Evolutionary conservation across 2,888 invertebrate species (phyloP).

Genomic region (Leptinotarsa rubiginosa): DNA sequence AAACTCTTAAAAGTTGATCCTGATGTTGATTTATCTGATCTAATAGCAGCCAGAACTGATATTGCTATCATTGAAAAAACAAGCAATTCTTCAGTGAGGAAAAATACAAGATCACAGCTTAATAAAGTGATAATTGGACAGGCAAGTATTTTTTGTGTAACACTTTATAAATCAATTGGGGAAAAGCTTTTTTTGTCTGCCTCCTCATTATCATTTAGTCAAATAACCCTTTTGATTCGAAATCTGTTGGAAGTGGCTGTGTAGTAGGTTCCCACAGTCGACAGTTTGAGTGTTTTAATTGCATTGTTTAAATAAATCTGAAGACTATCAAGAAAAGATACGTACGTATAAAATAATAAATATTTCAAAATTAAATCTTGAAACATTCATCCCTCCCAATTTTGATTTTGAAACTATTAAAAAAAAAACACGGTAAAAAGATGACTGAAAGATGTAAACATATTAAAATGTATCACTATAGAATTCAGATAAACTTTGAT

Average conservation of each 20-base stretch:
- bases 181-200: background rate
- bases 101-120: conserved; percentile 84
- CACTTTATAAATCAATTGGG: background rate
- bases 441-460: too few species aligned
- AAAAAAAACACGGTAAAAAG: too few species aligned
- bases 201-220: background rate
- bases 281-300: too few species aligned
- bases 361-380: too few species aligned
- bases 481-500: too few species aligned
- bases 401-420: too few species aligned
- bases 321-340: too few species aligned
- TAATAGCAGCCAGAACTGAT: conserved; percentile 87
- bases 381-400: too few species aligned
- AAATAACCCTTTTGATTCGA: background rate
- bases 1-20: conserved; percentile 71
- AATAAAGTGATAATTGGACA: conserved; percentile 91
- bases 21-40: conserved; percentile 77
- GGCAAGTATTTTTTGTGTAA: conserved; percentile 65
- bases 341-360: too few species aligned
- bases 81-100: conserved; percentile 85
- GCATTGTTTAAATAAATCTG: too few species aligned
- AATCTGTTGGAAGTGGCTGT: background rate
- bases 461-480: too few species aligned
- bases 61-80: conserved; percentile 92
- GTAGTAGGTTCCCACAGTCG: background rate